Conservation (phyloP, 2,888 invertebrate genomes). For the Cactoblastis cactorum region DNA sequence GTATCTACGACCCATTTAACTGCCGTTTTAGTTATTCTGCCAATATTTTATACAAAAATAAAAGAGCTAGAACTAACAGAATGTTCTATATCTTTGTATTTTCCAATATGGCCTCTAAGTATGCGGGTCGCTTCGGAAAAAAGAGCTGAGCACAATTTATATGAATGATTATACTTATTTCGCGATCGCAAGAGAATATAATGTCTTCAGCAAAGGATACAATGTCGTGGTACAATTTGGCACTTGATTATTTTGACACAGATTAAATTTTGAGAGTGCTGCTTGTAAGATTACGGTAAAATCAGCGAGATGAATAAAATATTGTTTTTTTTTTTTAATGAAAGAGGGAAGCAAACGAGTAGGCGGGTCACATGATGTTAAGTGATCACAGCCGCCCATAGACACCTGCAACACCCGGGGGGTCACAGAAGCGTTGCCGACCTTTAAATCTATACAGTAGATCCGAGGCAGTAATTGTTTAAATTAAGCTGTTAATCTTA, state of each 20-base stretch:
- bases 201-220: neutral
- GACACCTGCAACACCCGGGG: too few relatives aligned
- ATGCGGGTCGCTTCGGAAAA: slow-evolving; percentile 46
- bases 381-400: too few relatives aligned
- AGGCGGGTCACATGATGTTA: too few relatives aligned
- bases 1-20: too few relatives aligned
- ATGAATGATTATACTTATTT: slow-evolving; percentile 23
- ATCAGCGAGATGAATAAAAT: neutral
- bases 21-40: too few relatives aligned
- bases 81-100: slow-evolving; percentile 33
- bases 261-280: neutral
- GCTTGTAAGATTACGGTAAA: neutral
- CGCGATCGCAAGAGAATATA: slow-evolving; percentile 1
- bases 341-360: too few relatives aligned
- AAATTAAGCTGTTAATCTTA: too few relatives aligned
- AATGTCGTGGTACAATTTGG: neutral
- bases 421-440: too few relatives aligned
- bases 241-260: neutral
- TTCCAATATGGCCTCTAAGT: slow-evolving; percentile 46
- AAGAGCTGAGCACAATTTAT: slow-evolving; percentile 31
- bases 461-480: too few relatives aligned
- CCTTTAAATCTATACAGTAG: too few relatives aligned
- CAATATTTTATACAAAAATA: too few relatives aligned
- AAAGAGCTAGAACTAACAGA: neutral
- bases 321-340: neutral